Evolutionary conservation across 2,113 vertebrate species (phyloP).

Genomic region (Brachionichthys hirsutus): DNA sequence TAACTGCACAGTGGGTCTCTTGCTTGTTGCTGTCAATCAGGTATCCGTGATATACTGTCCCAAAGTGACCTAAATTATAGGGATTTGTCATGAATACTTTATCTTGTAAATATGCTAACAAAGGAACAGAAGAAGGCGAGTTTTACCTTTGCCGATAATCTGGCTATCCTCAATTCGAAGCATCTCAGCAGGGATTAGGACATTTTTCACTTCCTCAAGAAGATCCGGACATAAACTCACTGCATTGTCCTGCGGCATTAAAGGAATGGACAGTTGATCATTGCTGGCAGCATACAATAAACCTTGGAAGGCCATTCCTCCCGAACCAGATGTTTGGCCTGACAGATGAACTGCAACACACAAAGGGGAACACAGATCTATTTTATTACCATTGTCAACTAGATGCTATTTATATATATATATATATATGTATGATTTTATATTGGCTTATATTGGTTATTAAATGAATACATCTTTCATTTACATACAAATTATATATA

Average conservation of each 20-base stretch:
- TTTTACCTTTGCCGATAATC: constrained; percentile 92
- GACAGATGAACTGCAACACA: constrained; percentile 45
- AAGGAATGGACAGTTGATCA: constrained; percentile 71
- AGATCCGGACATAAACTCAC: constrained; percentile 78
- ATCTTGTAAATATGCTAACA: not conserved
- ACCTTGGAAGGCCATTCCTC: constrained; percentile 51
- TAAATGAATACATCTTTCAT: no score
- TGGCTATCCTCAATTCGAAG: constrained; percentile 80
- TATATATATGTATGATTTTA: no score
- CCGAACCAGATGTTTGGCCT: constrained; percentile 35
- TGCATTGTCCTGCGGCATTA: constrained; percentile 77
- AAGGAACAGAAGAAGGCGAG: not conserved
- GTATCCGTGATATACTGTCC: constrained; percentile 92
- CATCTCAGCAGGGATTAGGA: constrained; percentile 85
- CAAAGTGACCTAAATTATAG: constrained; percentile 86
- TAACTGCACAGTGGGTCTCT: constrained; percentile 88
- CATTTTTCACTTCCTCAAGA: constrained; percentile 92
- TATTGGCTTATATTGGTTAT: no score
- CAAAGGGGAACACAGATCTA: not conserved
- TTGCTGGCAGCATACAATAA: constrained; percentile 61
- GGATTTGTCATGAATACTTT: not conserved
- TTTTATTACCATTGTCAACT: not conserved
- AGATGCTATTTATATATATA: no score
- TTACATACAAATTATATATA: no score
- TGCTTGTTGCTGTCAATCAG: constrained; percentile 81